These are phyloP conservation scores for Thomomys bottae DNA, from an alignment of 2,113 vertebrate genomes.

Conservation along the genomic window DNA sequence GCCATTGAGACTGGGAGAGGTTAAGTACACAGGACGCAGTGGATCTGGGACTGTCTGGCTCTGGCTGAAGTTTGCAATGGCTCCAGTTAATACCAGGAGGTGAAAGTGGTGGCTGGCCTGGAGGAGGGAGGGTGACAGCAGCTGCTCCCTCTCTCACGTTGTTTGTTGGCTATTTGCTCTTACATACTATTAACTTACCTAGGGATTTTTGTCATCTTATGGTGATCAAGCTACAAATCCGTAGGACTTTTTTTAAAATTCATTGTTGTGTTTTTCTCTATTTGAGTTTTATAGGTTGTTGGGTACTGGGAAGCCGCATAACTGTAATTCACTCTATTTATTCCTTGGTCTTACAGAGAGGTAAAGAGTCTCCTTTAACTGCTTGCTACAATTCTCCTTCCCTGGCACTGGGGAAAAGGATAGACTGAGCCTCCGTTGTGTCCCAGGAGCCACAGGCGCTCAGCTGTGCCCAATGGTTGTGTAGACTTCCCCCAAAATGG, in stretches of 20 bases:
- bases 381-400: background rate
- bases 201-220: background rate
- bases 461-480: background rate
- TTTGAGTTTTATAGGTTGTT: conserved; percentile 1
- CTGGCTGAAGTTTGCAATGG: background rate
- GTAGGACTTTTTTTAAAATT: background rate
- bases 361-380: background rate
- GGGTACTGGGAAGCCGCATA: background rate
- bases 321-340: background rate
- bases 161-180: conserved; percentile 1
- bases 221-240: background rate
- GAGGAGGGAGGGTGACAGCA: background rate
- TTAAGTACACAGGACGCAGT: background rate
- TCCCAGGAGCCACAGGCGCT: background rate
- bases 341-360: background rate
- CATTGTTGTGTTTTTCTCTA: background rate
- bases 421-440: background rate
- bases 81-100: fast-evolving
- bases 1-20: background rate
- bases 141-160: background rate
- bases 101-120: no score
- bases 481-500: background rate
- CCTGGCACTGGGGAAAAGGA: background rate
- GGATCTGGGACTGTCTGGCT: background rate
- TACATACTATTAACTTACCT: background rate